Percentiles rank a stretch among this genome's conserved stretches.
These are phyloP conservation scores for Cichladusa arquata DNA, from an alignment of 2,113 vertebrate genomes.

Conservation along the genomic window DNA sequence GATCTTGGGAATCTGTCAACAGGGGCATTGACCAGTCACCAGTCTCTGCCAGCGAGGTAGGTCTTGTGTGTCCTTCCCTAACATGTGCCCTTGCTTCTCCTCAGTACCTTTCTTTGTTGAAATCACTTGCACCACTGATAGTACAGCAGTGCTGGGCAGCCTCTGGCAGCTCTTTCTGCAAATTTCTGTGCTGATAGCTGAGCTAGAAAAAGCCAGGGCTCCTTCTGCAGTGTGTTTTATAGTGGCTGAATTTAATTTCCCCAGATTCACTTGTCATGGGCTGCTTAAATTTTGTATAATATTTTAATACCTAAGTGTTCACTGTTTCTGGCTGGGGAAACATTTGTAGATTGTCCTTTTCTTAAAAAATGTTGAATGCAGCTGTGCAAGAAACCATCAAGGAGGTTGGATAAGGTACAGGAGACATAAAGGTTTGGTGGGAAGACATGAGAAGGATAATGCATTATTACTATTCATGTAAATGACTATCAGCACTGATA, in stretches of 20 bases:
- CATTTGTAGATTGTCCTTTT: slow-evolving; percentile 6
- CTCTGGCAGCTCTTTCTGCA: background rate
- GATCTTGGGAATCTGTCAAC: slow-evolving; percentile 90
- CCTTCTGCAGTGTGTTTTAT: background rate
- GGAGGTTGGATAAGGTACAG: background rate
- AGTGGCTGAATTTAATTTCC: background rate
- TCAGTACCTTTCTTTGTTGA: background rate
- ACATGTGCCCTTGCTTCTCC: background rate
- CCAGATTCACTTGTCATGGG: background rate
- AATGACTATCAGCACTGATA: slow-evolving; percentile 42
- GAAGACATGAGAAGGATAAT: slow-evolving; percentile 39
- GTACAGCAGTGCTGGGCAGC: background rate
- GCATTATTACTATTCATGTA: slow-evolving; percentile 42
- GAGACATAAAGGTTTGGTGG: background rate
- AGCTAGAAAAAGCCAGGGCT: background rate
- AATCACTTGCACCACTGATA: background rate
- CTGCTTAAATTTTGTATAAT: background rate
- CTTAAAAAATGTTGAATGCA: background rate
- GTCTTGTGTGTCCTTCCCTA: background rate
- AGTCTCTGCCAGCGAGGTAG: slow-evolving; percentile 85
- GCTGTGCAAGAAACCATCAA: background rate
- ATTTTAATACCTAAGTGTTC: slow-evolving; percentile 5
- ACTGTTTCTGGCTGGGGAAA: background rate
- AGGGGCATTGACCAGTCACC: slow-evolving; percentile 84
- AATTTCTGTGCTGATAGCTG: background rate